These are phyloP conservation scores for Mamestra configurata DNA, from an alignment of 1,140 invertebrate genomes.

Conservation along the genomic window DNA sequence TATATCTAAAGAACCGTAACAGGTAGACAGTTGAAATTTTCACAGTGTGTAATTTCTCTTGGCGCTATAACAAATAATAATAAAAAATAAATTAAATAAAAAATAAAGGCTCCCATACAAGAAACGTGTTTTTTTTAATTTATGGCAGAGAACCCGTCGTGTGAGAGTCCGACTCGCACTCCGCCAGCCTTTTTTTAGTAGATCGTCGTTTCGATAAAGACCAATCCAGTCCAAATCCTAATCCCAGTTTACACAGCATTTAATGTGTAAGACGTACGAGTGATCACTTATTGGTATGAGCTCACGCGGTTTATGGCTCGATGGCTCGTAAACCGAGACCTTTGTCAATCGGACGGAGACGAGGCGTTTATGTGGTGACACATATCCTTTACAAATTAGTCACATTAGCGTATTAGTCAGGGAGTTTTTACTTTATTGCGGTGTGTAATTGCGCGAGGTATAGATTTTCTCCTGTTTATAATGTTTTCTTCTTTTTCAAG, in stretches of 20 bases:
- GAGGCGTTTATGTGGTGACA: conserved; percentile 18
- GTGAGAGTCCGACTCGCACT: background rate
- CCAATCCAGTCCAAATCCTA: conserved; percentile 1
- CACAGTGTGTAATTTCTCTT: too few relatives aligned
- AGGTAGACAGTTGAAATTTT: too few relatives aligned
- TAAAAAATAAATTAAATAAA: too few relatives aligned
- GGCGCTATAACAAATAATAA: too few relatives aligned
- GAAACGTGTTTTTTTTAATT: too few relatives aligned
- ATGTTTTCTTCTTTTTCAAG: too few relatives aligned
- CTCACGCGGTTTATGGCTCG: conserved; percentile 43
- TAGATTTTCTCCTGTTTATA: too few relatives aligned
- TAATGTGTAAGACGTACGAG: conserved; percentile 17
- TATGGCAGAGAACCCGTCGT: too few relatives aligned
- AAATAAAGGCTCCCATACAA: too few relatives aligned
- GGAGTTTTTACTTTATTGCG: background rate
- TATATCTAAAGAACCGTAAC: too few relatives aligned
- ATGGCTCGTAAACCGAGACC: conserved; percentile 43
- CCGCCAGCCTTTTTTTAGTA: background rate
- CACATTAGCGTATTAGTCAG: background rate
- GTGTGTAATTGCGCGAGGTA: too few relatives aligned
- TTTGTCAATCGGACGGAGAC: conserved; percentile 36
- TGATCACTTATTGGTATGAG: conserved; percentile 52
- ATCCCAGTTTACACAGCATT: conserved; percentile 29
- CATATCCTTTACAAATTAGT: conserved; percentile 30
- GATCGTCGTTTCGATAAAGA: background rate